Evolutionary conservation across 2,888 invertebrate genomes (phyloP).

Genomic region (Ischnus inquisitorius): DNA sequence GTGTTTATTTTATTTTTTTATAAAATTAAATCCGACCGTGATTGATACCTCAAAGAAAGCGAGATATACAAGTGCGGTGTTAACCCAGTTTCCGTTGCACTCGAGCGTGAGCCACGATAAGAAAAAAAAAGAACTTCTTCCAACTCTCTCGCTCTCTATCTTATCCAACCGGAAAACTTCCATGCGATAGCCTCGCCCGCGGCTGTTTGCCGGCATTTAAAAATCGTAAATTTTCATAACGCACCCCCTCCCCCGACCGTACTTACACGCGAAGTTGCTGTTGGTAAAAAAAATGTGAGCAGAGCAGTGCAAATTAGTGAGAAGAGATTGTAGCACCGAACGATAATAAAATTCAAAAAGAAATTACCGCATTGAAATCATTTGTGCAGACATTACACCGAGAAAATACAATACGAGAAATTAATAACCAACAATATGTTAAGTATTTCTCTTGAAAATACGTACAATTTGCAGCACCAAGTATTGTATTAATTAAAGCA

Average conservation of each 20-base stretch:
- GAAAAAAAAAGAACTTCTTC: conserved; percentile 7
- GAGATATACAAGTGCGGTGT: conserved; percentile 2
- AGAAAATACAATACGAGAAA: no score
- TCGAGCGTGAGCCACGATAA: conserved; percentile 10
- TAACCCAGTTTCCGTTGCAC: background rate
- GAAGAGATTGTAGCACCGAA: background rate
- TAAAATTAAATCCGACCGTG: background rate
- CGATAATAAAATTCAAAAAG: background rate
- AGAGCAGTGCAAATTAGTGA: background rate
- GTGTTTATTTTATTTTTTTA: background rate
- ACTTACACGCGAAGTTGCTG: conserved; percentile 60
- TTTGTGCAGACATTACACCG: no score
- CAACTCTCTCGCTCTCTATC: background rate
- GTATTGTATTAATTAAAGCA: background rate
- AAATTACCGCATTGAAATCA: background rate
- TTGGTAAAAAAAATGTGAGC: background rate
- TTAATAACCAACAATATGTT: no score
- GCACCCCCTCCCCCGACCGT: conserved; percentile 35
- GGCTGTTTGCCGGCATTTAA: conserved; percentile 73
- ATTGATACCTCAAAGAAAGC: background rate
- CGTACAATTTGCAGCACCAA: no score
- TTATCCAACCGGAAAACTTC: conserved; percentile 15
- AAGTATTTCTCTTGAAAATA: no score
- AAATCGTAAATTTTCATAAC: conserved; percentile 80
- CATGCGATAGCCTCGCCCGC: conserved; percentile 15